A percentile compares a stretch with the other conserved stretches of the same genome.
Evolutionary conservation across 2,888 invertebrate species (phyloP).

Genomic region (Spicauda simplicius): DNA sequence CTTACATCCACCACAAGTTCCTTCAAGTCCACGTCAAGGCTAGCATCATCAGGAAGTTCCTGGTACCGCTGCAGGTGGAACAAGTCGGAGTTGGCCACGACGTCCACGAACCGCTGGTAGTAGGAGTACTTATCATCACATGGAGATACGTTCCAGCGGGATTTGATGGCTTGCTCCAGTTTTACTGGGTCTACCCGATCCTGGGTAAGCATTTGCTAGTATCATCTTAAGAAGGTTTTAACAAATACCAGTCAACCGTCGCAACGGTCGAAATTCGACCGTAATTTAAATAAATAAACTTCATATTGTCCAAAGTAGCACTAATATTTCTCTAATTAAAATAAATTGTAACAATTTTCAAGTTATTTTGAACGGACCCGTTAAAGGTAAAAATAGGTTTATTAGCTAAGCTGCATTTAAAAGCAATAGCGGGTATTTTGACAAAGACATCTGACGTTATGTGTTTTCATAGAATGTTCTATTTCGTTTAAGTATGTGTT

Average conservation of each 20-base stretch:
- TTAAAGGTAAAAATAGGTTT: no score
- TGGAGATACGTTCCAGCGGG: conserved; percentile 57
- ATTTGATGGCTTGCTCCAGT: conserved; percentile 56
- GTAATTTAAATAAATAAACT: no score
- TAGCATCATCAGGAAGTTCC: conserved; percentile 59
- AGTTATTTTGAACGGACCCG: no score
- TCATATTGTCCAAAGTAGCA: no score
- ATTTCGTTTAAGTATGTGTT: no score
- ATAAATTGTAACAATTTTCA: no score
- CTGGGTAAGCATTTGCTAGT: conserved; percentile 46
- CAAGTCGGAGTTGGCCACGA: conserved; percentile 69
- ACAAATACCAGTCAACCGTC: background rate
- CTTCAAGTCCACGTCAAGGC: conserved; percentile 64
- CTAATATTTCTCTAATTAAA: no score
- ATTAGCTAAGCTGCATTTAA: no score
- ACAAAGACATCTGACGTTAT: no score
- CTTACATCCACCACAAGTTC: conserved; percentile 73
- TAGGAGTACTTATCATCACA: conserved; percentile 60
- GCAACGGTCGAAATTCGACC: background rate
- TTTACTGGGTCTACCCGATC: conserved; percentile 61
- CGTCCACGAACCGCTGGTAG: conserved; percentile 66
- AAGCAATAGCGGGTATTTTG: no score
- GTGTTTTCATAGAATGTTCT: no score
- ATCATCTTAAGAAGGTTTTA: background rate
- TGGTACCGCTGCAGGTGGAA: conserved; percentile 62